Conservation (phyloP, 2,888 invertebrate species). For the Caenorhabditis sp. region DNA sequence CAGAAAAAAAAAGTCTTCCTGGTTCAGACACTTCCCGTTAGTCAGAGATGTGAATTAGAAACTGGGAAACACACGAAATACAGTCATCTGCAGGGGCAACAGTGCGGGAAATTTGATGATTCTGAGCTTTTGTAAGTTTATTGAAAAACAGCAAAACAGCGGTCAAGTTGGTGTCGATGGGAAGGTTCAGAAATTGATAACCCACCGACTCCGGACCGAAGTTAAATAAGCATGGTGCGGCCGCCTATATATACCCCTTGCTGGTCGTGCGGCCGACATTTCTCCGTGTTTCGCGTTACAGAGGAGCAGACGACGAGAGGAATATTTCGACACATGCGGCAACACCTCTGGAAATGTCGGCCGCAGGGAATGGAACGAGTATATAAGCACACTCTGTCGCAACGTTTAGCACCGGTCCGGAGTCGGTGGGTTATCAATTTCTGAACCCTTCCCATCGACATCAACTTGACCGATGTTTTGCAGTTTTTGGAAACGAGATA, state of each 20-base stretch:
- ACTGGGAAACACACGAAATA: neutral
- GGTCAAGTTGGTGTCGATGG: conserved; percentile 13
- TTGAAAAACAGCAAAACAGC: neutral
- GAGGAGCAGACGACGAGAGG: neutral
- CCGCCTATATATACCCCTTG: conserved; percentile 6
- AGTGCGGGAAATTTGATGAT: neutral
- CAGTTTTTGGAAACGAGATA: neutral
- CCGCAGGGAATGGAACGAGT: neutral
- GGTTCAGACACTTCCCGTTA: conserved; percentile 26
- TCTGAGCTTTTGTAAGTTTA: conserved; percentile 20
- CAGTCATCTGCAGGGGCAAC: neutral
- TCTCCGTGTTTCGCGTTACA: neutral
- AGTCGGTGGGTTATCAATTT: conserved; percentile 31
- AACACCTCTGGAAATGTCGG: neutral
- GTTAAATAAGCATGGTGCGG: neutral
- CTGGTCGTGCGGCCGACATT: conserved; percentile 12
- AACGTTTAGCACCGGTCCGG: conserved; percentile 10
- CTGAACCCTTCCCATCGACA: conserved; percentile 20
- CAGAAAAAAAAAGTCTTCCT: neutral
- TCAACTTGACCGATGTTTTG: conserved; percentile 17
- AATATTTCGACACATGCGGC: too few relatives aligned
- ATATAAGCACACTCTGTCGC: conserved; percentile 10
- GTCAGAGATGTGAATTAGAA: conserved; percentile 35
- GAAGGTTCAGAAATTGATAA: conserved; percentile 17
- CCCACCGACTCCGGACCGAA: conserved; percentile 28